Base-by-base conservation (phyloP, 1,140 invertebrate genomes). In the Anoplophora glabripennis region DNA sequence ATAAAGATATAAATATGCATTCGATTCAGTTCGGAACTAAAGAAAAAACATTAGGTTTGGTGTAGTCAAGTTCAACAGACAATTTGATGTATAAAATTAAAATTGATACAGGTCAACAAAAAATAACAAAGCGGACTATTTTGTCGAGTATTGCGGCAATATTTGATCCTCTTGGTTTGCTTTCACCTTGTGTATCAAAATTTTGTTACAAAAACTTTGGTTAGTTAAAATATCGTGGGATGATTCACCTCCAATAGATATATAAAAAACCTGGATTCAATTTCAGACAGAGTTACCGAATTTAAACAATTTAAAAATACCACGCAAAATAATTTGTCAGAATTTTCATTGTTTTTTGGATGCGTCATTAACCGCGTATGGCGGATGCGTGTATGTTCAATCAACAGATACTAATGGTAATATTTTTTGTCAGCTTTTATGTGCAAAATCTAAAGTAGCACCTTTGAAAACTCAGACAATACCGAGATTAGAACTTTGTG, bases 81-180 rank as follows among this genome's bases (percentile, higher is more conserved):
- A 7, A 7, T 33, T 35, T 34, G 15, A 18, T 0, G 15, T 18
- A 18, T 35, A 21, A 8, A 8, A 61, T 55, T 53, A 45, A 42
- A 46, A 3, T 61, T 18, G 11, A 45, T 12, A 7, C 59, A 69
- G 56, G 49, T 69, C 48, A 28, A 68, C 63, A 14, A 36, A 40
- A 17, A 15, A n/a, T 47, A n/a, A 53, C 57, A 4, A 79, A 77
- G 65, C 61, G 73, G n/a, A n/a, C n/a, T 14, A 64, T 79, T 8
- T 49, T 79, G 44, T 75, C 75, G 7, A 61, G 66, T 38, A 66
- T 64, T 28, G 12, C 33, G 5, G 49, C 66, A 44, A 64, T 80
- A 12, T 81, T 76, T 60, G 78, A 80, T 65, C 78, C 77, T 9
- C 57, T 77, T 10, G 78, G 77, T 17, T 57, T 76, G 12, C 15